These are phyloP conservation scores for Bufotes viridis DNA, from an alignment of 2,797 vertebrate genomes.

Conservation along the genomic window DNA sequence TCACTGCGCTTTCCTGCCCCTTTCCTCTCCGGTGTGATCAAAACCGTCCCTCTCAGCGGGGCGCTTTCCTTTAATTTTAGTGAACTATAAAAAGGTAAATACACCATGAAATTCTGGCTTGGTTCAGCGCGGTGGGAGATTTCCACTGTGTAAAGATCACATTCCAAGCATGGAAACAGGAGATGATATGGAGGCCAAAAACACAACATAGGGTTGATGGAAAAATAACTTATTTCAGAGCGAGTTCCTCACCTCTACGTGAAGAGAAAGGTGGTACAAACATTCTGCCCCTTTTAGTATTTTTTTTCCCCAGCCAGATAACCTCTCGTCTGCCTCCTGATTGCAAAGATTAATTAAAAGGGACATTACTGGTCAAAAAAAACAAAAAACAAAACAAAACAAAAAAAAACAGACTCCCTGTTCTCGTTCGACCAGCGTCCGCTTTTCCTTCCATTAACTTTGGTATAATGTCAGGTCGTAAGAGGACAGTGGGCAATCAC, in stretches of 20 bases:
- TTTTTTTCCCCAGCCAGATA: neutral
- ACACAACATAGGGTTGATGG: neutral
- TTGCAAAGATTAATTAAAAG: neutral
- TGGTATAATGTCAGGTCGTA: too few species aligned
- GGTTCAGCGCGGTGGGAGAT: conserved; percentile 3
- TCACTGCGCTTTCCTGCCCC: neutral
- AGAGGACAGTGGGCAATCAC: too few species aligned
- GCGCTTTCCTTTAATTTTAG: neutral
- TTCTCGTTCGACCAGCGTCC: too few species aligned
- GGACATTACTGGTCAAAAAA: neutral
- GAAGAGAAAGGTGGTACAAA: neutral
- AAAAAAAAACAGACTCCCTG: too few species aligned
- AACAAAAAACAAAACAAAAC: too few species aligned
- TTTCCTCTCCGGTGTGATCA: conserved; percentile 27
- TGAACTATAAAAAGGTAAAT: conserved; percentile 12
- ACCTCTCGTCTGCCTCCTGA: neutral
- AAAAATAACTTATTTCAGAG: neutral
- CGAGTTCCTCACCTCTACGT: neutral
- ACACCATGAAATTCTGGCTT: neutral
- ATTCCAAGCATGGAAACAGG: conserved; percentile 23
- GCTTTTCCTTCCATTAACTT: too few species aligned
- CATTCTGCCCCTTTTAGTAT: neutral
- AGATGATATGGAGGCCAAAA: conserved; percentile 8
- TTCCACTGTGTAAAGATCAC: conserved; percentile 25
- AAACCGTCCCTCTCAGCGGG: conserved; percentile 19